These are phyloP conservation scores for Yponomeuta evonymella DNA, from an alignment of 2,888 invertebrate species.

Conservation along the genomic window DNA sequence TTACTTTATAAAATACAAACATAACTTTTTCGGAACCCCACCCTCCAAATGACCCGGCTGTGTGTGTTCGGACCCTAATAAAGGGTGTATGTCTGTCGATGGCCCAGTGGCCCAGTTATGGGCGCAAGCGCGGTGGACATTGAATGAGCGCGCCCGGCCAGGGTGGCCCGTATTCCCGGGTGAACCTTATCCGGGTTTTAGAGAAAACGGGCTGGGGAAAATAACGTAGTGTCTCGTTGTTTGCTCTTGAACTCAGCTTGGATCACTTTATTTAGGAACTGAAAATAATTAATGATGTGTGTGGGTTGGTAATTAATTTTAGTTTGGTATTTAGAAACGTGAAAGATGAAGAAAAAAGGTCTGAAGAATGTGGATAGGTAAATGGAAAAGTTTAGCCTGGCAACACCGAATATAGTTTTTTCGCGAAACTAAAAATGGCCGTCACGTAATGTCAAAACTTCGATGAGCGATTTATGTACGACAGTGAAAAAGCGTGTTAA, in stretches of 20 bases:
- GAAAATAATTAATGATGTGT: neutral
- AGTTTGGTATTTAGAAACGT: too few species aligned
- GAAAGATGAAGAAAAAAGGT: neutral
- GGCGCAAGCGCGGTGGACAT: slow-evolving; percentile 49
- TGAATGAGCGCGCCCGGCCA: slow-evolving; percentile 20
- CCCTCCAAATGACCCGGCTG: neutral
- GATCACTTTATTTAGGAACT: neutral
- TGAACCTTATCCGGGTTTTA: neutral
- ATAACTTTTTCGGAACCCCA: too few species aligned
- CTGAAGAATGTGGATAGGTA: neutral
- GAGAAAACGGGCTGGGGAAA: neutral
- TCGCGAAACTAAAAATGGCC: slow-evolving; percentile 61
- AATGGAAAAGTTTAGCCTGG: slow-evolving; percentile 29
- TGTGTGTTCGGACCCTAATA: too few species aligned
- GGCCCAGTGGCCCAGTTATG: slow-evolving; percentile 60
- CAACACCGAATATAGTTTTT: slow-evolving; percentile 57
- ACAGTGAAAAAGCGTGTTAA: slow-evolving; percentile 50
- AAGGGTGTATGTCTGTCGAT: slow-evolving; percentile 46
- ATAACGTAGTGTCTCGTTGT: too few species aligned
- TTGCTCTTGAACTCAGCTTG: neutral
- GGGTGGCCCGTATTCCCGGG: neutral
- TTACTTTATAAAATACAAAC: too few species aligned
- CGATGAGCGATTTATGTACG: slow-evolving; percentile 46
- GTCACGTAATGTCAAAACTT: slow-evolving; percentile 25
- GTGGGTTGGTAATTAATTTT: too few species aligned